phyloP scores from a whole-genome alignment of 2,113 vertebrate genomes.

The Pomatostomus ruficeps region DNA sequence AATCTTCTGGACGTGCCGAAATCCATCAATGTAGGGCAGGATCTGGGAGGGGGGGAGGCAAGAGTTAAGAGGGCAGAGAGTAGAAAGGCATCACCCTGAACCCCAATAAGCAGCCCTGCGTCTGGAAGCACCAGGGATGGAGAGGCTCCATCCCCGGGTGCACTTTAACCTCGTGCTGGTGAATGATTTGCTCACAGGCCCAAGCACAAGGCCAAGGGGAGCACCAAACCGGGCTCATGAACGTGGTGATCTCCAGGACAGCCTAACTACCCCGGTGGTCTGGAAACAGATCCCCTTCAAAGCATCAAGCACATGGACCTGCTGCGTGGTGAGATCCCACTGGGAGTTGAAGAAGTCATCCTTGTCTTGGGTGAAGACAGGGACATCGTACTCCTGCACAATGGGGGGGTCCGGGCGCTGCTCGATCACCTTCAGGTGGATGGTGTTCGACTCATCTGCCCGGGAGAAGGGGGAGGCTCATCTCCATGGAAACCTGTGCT shows the following conservation, averaged over 20 bases:
- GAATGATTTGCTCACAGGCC: background rate
- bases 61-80: background rate
- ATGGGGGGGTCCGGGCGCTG: constrained; percentile 86
- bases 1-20: constrained; percentile 95
- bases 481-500: background rate
- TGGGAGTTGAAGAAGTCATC: constrained; percentile 91
- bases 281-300: background rate
- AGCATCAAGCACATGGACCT: constrained; percentile 63
- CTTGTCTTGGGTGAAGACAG: constrained; percentile 91
- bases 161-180: rapidly evolving
- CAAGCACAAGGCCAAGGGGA: background rate
- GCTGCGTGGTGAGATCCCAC: constrained; percentile 97
- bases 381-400: constrained; percentile 94
- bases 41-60: constrained; percentile 73
- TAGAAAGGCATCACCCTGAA: background rate
- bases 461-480: background rate
- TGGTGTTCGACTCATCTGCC: constrained; percentile 94
- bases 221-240: background rate
- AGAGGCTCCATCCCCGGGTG: background rate
- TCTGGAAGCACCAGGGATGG: background rate
- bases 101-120: background rate
- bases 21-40: constrained; percentile 92
- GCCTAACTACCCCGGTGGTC: rapidly evolving
- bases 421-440: constrained; percentile 92
- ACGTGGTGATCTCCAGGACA: rapidly evolving